Evolutionary conservation across 2,888 invertebrate species (phyloP).

Genomic region (Neoscelio sp.): DNA sequence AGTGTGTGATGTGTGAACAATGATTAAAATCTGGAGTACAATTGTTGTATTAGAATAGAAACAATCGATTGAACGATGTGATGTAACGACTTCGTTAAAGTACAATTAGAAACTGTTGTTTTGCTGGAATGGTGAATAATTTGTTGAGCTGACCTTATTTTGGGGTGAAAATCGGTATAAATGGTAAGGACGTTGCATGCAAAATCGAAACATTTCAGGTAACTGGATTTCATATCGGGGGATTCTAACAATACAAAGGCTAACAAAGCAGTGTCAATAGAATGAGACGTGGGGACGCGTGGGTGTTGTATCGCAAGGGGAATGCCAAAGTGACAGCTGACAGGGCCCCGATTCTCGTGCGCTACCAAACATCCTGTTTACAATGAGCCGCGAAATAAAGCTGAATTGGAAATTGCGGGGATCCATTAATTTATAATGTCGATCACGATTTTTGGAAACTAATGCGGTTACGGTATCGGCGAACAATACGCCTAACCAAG

Average conservation of each 20-base stretch:
- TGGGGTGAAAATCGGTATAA: constrained; percentile 26
- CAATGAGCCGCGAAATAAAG: constrained; percentile 62
- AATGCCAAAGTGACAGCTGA: constrained; percentile 74
- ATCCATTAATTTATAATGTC: constrained; percentile 61
- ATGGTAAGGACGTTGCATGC: constrained; percentile 41
- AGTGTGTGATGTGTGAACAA: no score
- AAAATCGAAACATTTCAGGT: constrained; percentile 68
- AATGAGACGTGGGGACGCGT: constrained; percentile 71
- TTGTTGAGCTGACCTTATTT: neutral
- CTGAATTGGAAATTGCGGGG: constrained; percentile 57
- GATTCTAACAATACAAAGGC: constrained; percentile 56
- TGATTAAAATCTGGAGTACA: no score
- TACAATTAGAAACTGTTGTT: no score
- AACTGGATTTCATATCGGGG: constrained; percentile 67
- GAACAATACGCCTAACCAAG: constrained; percentile 39
- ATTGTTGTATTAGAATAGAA: no score
- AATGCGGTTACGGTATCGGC: constrained; percentile 25
- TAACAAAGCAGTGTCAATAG: constrained; percentile 71
- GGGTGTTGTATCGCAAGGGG: constrained; percentile 70
- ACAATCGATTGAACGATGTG: no score
- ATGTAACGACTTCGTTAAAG: no score
- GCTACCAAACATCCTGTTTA: constrained; percentile 65
- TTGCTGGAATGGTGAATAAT: no score
- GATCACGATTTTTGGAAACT: constrained; percentile 38
- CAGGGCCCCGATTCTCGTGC: constrained; percentile 64